Conservation (phyloP, 2,888 invertebrate species). For the Agrochola lota region DNA sequence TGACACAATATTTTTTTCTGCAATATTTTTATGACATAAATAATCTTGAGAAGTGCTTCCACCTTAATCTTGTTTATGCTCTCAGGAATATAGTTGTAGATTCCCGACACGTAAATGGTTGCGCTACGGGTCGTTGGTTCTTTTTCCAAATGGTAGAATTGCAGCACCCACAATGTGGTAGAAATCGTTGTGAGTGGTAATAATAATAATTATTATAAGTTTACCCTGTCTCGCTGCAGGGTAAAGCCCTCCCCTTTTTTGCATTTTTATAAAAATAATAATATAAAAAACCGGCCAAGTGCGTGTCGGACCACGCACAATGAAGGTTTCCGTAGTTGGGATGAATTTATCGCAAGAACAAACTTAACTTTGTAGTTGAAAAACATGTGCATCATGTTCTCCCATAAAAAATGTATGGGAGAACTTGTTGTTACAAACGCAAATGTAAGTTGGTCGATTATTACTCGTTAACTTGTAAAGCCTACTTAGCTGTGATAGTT, state of each 20-base stretch:
- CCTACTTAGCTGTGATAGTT: too few relatives aligned
- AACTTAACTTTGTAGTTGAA: too few relatives aligned
- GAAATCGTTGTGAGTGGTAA: neutral
- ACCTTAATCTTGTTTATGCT: conserved; percentile 24
- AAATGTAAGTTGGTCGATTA: too few relatives aligned
- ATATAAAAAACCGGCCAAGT: neutral
- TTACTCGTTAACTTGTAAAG: too few relatives aligned
- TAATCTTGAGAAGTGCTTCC: conserved; percentile 26
- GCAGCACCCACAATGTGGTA: neutral
- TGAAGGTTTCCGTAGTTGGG: too few relatives aligned
- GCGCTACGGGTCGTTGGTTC: conserved; percentile 18
- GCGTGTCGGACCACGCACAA: too few relatives aligned
- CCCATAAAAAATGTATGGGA: too few relatives aligned
- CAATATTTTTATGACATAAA: conserved; percentile 24
- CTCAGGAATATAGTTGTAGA: conserved; percentile 13
- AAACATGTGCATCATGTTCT: too few relatives aligned
- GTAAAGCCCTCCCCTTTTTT: neutral
- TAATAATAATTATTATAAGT: neutral
- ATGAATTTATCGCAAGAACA: too few relatives aligned
- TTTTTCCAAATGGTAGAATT: conserved; percentile 3
- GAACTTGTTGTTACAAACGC: too few relatives aligned
- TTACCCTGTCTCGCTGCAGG: neutral
- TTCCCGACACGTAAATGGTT: conserved; percentile 16
- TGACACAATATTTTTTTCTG: conserved; percentile 25
- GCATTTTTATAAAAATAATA: neutral